Percentiles rank a stretch among this genome's conserved stretches.
Conservation (phyloP, 2,797 vertebrate genomes). For the Spinibarbus caldwelli region DNA sequence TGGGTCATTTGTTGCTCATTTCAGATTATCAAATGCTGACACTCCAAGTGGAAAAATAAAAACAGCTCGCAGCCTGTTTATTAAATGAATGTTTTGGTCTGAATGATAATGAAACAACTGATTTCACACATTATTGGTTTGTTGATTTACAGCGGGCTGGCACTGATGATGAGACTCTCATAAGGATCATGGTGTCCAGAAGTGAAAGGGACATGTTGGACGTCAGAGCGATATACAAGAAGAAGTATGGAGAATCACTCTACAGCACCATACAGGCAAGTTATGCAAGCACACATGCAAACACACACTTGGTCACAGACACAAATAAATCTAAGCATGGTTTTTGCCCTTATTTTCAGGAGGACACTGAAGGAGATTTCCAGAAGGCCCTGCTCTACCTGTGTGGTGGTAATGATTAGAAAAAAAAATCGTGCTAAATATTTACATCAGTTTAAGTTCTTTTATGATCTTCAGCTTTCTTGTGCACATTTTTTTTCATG, state of each 20-base stretch:
- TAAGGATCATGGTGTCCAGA: slow-evolving; percentile 91
- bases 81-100: neutral
- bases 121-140: slow-evolving; percentile 6
- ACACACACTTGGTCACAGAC: neutral
- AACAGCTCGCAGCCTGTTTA: neutral
- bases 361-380: slow-evolving; percentile 92
- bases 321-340: neutral
- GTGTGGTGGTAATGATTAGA: slow-evolving; percentile 87
- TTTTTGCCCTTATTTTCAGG: slow-evolving; percentile 72
- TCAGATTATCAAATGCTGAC: neutral
- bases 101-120: neutral
- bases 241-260: slow-evolving; percentile 85
- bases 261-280: slow-evolving; percentile 88
- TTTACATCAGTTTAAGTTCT: neutral
- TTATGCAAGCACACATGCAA: neutral
- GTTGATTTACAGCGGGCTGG: slow-evolving; percentile 80
- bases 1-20: neutral
- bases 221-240: slow-evolving; percentile 84
- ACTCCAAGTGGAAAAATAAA: slow-evolving; percentile 2
- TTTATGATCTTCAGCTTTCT: neutral
- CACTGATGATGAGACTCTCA: slow-evolving; percentile 90
- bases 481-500: neutral
- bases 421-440: neutral
- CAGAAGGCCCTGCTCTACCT: slow-evolving; percentile 90
- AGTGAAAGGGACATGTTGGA: slow-evolving; percentile 93